A percentile compares a stretch with the other conserved stretches of the same genome.
These are phyloP conservation scores for Chelonoidis abingdonii DNA, from an alignment of 2,113 vertebrate species.

Conservation along the genomic window DNA sequence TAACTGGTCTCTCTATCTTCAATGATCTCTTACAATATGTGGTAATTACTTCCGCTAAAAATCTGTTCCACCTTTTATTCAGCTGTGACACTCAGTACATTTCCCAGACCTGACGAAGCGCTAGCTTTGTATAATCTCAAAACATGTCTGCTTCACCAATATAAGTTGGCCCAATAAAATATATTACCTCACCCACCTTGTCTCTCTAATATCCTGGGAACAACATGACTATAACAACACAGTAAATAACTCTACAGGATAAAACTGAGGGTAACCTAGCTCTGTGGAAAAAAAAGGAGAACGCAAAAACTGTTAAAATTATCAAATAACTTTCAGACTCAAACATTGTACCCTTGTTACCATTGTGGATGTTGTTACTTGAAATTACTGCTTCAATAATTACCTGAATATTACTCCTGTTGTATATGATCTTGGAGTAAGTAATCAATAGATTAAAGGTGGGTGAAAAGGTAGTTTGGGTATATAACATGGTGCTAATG, in stretches of 20 bases:
- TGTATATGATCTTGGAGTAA: background rate
- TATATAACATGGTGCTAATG: fast-evolving
- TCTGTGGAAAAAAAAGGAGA: background rate
- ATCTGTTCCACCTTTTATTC: background rate
- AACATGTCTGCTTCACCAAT: background rate
- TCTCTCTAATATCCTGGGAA: background rate
- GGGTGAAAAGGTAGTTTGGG: background rate
- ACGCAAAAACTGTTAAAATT: background rate
- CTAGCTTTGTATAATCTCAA: background rate
- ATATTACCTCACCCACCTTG: background rate
- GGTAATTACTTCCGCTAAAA: background rate
- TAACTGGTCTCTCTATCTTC: background rate
- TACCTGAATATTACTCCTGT: background rate
- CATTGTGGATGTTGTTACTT: background rate
- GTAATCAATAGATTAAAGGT: background rate
- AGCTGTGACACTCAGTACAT: background rate
- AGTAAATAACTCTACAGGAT: background rate
- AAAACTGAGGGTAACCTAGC: background rate
- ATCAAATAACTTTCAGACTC: background rate
- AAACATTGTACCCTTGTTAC: background rate
- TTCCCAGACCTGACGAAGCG: background rate
- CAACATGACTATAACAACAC: background rate
- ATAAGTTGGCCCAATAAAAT: background rate
- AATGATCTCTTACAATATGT: background rate
- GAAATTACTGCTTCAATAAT: background rate